Evolutionary conservation across 2,888 invertebrate species (phyloP).

Genomic region (Andrena bucephala): DNA sequence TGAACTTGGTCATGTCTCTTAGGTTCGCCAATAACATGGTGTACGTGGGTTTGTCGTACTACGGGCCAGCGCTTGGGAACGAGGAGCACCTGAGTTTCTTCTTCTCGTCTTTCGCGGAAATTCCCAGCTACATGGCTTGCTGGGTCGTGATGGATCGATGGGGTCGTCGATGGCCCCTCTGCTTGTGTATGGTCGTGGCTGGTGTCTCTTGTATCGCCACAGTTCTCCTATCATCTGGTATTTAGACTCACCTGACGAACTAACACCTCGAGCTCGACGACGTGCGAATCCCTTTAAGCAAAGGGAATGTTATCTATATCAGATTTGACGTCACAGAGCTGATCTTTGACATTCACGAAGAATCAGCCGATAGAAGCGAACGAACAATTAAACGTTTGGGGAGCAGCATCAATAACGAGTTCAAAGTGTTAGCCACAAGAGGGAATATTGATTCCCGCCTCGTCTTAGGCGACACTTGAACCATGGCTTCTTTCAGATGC

Average conservation of each 20-base stretch:
- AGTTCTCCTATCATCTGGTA: constrained; percentile 92
- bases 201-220: constrained; percentile 94
- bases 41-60: constrained; percentile 96
- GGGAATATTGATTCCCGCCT: background rate
- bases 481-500: constrained; percentile 87
- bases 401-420: too few species aligned
- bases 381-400: too few species aligned
- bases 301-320: too few species aligned
- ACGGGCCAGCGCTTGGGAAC: constrained; percentile 94
- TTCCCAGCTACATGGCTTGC: constrained; percentile 94
- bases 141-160: constrained; percentile 96
- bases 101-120: constrained; percentile 94
- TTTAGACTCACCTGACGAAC: constrained; percentile 39
- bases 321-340: too few species aligned
- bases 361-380: too few species aligned
- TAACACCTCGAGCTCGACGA: background rate
- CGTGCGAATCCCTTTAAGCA: too few species aligned
- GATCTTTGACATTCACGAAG: too few species aligned
- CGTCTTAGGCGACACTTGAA: background rate
- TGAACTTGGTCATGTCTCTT: background rate
- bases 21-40: constrained; percentile 96
- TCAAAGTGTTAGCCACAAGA: background rate
- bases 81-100: constrained; percentile 96
- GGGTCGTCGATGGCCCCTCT: constrained; percentile 95
- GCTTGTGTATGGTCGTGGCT: constrained; percentile 89